phyloP scores from a whole-genome alignment of 2,797 vertebrate genomes.

The Chelmon rostratus region DNA sequence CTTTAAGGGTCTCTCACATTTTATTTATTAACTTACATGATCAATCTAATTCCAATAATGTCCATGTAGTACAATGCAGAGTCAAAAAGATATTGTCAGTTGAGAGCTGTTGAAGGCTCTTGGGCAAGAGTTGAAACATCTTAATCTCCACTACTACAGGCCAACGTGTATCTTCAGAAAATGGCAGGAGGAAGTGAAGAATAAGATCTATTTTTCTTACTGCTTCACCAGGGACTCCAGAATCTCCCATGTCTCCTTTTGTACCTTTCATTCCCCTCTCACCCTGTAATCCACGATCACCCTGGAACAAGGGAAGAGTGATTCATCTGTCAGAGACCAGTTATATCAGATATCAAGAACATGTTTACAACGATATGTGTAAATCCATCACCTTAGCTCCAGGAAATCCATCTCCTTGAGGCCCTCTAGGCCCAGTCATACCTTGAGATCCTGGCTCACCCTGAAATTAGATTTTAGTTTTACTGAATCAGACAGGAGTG shows the following conservation, averaged over 20 bases:
- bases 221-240: constrained; percentile 87
- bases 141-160: not conserved
- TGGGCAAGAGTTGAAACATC: too few species aligned
- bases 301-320: constrained; percentile 75
- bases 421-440: constrained; percentile 91
- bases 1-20: not conserved
- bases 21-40: not conserved
- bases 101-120: not conserved
- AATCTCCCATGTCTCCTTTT: constrained; percentile 89
- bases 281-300: constrained; percentile 89
- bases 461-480: constrained; percentile 77
- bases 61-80: not conserved
- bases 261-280: constrained; percentile 90
- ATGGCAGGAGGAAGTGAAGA: not conserved
- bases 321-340: constrained; percentile 13
- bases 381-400: constrained; percentile 88
- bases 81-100: not conserved
- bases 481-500: not conserved
- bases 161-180: not conserved
- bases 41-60: not conserved
- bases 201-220: constrained; percentile 78
- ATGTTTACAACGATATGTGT: constrained; percentile 1
- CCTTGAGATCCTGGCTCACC: constrained; percentile 92
- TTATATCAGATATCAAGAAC: constrained; percentile 13
- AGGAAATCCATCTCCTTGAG: constrained; percentile 89